Evolutionary conservation across 53 echinoderm and acorn worm species (phyloP), one percentile per base, ranked within the genome.

Genomic region (Patiria pectinifera): DNA sequence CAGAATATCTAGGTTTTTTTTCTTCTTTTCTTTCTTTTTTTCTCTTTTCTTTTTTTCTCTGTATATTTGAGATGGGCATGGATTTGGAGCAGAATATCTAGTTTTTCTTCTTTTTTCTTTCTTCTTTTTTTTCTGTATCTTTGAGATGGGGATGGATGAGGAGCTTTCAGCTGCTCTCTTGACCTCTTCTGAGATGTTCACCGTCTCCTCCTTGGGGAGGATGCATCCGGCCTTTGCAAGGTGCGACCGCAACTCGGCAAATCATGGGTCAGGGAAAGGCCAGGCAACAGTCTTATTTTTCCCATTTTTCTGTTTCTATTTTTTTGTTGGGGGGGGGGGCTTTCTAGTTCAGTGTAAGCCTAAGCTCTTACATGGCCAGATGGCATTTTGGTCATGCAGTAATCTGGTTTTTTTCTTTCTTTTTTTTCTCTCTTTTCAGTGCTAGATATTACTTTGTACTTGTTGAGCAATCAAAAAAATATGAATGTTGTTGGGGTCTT

Each of bases 141-240:
- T 46, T 8, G 47, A 78, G 46, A 44, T 44, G 12, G 22, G 24
- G 22, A 59, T 43, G 35, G 13, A 11, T 44, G 12, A 8, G 24
- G 22, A 59, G 82, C 82, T 82, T 82, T 82, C 59, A 23, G 82
- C 82, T 82, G 21, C 59, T 82, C 82, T 49, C 82, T 58, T 82
- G 82, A 82, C 82, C 82, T 58, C 59, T 45, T n/a, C 3, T 21
- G 59, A 82, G 58, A 82, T 82, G 82, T 18, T 59, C 79, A 53
- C 45, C 79, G 35, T 45, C 76, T 25, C 46, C 79, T 78, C 79
- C 79, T 78, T 18, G 11, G 79, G 79, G 79, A 78, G 79, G 11
- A 43, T 18, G 79, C 59, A 82, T 82, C 82, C 82, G 82, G 82
- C 82, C 82, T 16, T 58, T 59, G 58, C 59, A 46, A 78, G 79